Percentiles rank a stretch among this genome's conserved stretches.
Evolutionary conservation across 2,113 vertebrate genomes (phyloP).

Genomic region (Pseudonaja textilis): DNA sequence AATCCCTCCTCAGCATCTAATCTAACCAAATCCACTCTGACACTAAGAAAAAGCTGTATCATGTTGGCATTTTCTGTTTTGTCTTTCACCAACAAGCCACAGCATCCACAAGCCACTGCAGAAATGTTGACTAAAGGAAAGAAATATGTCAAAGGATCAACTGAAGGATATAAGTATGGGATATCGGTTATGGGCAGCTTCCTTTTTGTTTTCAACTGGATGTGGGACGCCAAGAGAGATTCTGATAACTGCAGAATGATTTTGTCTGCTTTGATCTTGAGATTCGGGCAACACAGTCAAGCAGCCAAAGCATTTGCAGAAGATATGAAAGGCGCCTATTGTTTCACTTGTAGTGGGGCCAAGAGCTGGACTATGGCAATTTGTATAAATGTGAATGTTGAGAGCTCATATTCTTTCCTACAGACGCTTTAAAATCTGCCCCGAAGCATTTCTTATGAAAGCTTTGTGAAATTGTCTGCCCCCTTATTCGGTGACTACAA

Average conservation of each 20-base stretch:
- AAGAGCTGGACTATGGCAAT: not conserved
- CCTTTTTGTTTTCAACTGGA: not conserved
- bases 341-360: not conserved
- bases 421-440: not conserved
- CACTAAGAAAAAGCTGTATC: not conserved
- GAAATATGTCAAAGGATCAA: slow-evolving; percentile 5
- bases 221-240: not conserved
- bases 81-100: not conserved
- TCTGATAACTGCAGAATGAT: not conserved
- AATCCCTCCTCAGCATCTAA: slow-evolving; percentile 16
- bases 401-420: not conserved
- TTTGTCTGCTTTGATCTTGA: not conserved
- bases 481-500: not conserved
- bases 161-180: slow-evolving; percentile 15
- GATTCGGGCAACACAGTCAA: not conserved
- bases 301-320: not conserved
- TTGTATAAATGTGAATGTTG: not conserved
- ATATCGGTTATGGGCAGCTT: not conserved
- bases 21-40: slow-evolving; percentile 42
- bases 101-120: not conserved
- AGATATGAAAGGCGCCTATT: not conserved
- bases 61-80: slow-evolving; percentile 5
- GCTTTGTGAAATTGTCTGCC: not conserved
- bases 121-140: slow-evolving; percentile 7
- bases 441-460: not conserved